Conservation (phyloP, 2,113 vertebrate species). For the Tetrax tetrax region DNA sequence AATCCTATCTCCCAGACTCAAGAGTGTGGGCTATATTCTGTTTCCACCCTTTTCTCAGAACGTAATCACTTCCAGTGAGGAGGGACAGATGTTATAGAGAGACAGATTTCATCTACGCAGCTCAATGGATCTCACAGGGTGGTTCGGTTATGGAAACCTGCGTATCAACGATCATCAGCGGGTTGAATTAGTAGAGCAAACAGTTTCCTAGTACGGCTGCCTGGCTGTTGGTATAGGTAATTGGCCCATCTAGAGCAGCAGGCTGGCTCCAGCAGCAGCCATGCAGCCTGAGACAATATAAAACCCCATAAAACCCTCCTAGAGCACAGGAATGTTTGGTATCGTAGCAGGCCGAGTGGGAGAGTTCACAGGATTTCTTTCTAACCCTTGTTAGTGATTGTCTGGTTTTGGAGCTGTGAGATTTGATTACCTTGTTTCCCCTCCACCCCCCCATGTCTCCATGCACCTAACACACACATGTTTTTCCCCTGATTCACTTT, state of each 20-base stretch:
- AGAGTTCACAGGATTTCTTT: neutral
- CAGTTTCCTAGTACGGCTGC: neutral
- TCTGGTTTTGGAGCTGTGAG: neutral
- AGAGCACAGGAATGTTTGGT: neutral
- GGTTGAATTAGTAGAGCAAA: neutral
- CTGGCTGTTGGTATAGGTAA: neutral
- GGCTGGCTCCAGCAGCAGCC: neutral
- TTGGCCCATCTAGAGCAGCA: neutral
- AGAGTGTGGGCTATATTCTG: neutral
- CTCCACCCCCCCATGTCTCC: neutral
- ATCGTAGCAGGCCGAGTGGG: accelerated
- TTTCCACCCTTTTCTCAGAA: neutral
- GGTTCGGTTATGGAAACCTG: neutral
- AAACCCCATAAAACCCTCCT: neutral
- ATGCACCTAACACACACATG: too few species aligned
- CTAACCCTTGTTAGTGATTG: neutral
- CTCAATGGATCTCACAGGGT: accelerated
- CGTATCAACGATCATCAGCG: neutral
- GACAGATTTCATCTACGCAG: neutral
- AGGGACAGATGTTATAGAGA: neutral
- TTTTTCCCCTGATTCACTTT: neutral
- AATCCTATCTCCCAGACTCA: neutral
- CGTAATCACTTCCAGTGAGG: neutral
- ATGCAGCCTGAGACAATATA: accelerated
- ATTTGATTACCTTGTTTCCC: neutral